Percentiles rank a stretch among this genome's conserved stretches.
Conservation (phyloP, 2,888 invertebrate species). For the Macroteleia sp. region DNA sequence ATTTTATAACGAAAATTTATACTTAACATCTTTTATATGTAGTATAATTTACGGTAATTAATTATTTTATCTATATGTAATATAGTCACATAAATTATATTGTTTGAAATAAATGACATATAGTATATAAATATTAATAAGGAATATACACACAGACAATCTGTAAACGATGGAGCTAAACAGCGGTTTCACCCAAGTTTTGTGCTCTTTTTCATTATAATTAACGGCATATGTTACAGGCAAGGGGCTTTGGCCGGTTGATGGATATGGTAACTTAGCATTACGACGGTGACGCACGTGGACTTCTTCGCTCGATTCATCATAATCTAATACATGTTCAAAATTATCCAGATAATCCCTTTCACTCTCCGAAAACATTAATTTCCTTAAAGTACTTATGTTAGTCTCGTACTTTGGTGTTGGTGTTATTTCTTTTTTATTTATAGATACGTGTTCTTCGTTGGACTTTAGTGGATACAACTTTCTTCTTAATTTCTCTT, state of each 20-base stretch:
- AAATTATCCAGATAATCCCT: conserved; percentile 53
- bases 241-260: conserved; percentile 89
- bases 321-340: conserved; percentile 64
- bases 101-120: no score
- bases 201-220: conserved; percentile 89
- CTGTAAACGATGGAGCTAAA: conserved; percentile 97
- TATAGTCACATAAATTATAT: no score
- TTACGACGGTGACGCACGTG: conserved; percentile 70
- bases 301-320: conserved; percentile 58
- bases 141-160: conserved; percentile 82
- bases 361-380: conserved; percentile 51
- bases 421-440: conserved; percentile 12
- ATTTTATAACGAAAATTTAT: no score
- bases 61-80: no score
- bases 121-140: no score
- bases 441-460: neutral
- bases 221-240: conserved; percentile 90
- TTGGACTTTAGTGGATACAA: conserved; percentile 14
- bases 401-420: conserved; percentile 22
- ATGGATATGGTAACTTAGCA: conserved; percentile 46
- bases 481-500: conserved; percentile 15
- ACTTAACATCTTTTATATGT: no score
- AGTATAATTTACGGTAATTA: no score
- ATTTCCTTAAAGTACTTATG: conserved; percentile 33
- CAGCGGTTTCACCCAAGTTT: conserved; percentile 93